phyloP scores from a whole-genome alignment of 1,140 invertebrate genomes.

The Elysia chlorotica region DNA sequence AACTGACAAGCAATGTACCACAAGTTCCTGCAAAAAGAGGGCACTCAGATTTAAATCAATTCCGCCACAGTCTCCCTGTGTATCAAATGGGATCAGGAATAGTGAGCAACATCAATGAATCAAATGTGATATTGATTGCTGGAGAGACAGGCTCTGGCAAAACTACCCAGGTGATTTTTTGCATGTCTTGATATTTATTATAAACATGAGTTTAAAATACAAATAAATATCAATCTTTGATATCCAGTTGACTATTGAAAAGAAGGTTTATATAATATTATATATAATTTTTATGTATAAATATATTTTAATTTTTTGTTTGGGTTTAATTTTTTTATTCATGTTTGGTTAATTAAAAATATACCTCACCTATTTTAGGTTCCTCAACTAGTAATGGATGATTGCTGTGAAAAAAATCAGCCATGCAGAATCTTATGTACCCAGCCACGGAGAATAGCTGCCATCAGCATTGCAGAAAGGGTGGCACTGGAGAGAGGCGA shows the following conservation, averaged over 20 bases:
- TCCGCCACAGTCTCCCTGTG: slow-evolving; percentile 69
- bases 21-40: slow-evolving; percentile 68
- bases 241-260: not conserved
- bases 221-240: not conserved
- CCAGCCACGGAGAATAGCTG: slow-evolving; percentile 88
- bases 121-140: slow-evolving; percentile 52
- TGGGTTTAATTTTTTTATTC: not conserved
- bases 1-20: slow-evolving; percentile 41
- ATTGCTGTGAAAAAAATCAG: slow-evolving; percentile 70
- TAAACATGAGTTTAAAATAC: not conserved
- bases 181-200: not conserved
- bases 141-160: slow-evolving; percentile 62
- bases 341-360: not conserved
- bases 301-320: too few species aligned
- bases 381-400: slow-evolving; percentile 83
- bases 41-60: slow-evolving; percentile 63
- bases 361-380: slow-evolving; percentile 43
- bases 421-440: slow-evolving; percentile 89
- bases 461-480: slow-evolving; percentile 81
- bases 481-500: slow-evolving; percentile 86
- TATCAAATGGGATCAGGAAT: slow-evolving; percentile 62
- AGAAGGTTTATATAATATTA: too few species aligned
- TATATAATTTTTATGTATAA: too few species aligned
- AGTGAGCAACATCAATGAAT: slow-evolving; percentile 43
- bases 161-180: slow-evolving; percentile 64